phyloP scores from a whole-genome alignment of 2,888 invertebrate species.

The Sthenelais limicola region DNA sequence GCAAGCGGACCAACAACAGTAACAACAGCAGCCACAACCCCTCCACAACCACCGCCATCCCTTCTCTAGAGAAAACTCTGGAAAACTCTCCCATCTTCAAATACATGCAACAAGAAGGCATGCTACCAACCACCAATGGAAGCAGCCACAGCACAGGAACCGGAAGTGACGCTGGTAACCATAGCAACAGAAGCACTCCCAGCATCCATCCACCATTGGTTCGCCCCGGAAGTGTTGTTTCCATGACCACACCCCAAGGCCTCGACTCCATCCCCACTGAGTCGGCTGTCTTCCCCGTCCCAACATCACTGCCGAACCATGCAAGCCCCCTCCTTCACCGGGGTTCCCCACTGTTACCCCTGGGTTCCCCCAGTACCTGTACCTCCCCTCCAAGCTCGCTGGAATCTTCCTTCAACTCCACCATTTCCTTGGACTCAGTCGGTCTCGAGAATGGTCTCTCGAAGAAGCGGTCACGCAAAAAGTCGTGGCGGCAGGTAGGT shows the following conservation, averaged over 20 bases:
- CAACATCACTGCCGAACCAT: neutral
- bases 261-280: conserved; percentile 12
- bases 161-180: conserved; percentile 20
- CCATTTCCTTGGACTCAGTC: conserved; percentile 40
- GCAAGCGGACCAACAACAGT: conserved; percentile 77
- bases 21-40: conserved; percentile 36
- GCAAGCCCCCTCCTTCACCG: conserved; percentile 6
- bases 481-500: conserved; percentile 68
- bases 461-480: conserved; percentile 67
- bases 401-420: conserved; percentile 45
- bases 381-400: conserved; percentile 46
- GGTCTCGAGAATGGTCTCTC: conserved; percentile 34
- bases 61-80: conserved; percentile 43
- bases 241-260: neutral
- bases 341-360: conserved; percentile 2
- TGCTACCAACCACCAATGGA: conserved; percentile 52
- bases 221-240: neutral
- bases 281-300: conserved; percentile 12
- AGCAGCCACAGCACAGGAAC: conserved; percentile 42
- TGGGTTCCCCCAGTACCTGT: neutral
- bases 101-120: conserved; percentile 68
- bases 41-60: conserved; percentile 41
- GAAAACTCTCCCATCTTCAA: conserved; percentile 65
- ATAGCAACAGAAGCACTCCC: conserved; percentile 38
- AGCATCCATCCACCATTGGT: conserved; percentile 18